Conservation (phyloP, 2,888 invertebrate genomes). For the Chloromyia formosa region DNA sequence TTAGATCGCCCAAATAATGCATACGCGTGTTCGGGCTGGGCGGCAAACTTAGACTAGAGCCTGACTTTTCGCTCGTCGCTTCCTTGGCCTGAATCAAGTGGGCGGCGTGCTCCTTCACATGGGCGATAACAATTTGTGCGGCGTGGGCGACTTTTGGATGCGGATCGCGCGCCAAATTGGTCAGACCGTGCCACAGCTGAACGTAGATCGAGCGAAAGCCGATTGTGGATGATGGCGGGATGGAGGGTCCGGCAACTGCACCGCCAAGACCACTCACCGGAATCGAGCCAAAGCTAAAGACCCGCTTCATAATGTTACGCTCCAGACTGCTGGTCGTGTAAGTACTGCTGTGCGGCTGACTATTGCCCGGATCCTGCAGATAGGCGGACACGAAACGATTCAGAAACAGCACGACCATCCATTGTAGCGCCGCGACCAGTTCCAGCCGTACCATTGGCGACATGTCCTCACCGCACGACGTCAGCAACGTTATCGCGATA, state of each 20-base stretch:
- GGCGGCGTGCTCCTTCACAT: conserved; percentile 75
- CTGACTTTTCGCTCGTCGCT: conserved; percentile 59
- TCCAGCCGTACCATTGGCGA: conserved; percentile 88
- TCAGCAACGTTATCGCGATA: conserved; percentile 87
- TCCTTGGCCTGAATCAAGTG: conserved; percentile 62
- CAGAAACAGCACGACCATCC: conserved; percentile 87
- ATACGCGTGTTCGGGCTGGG: conserved; percentile 70
- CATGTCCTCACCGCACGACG: conserved; percentile 82
- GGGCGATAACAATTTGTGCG: conserved; percentile 79
- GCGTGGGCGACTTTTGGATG: conserved; percentile 82
- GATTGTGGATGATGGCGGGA: conserved; percentile 51
- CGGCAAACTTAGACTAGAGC: conserved; percentile 67
- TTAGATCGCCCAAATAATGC: conserved; percentile 57
- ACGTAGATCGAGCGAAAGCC: conserved; percentile 76
- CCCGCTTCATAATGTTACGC: conserved; percentile 68
- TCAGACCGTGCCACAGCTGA: conserved; percentile 87
- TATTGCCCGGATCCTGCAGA: conserved; percentile 67
- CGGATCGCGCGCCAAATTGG: conserved; percentile 84
- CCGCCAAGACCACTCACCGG: conserved; percentile 58
- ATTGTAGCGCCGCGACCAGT: conserved; percentile 85
- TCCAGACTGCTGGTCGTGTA: conserved; percentile 63
- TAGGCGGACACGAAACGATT: conserved; percentile 84
- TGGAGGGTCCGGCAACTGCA: conserved; percentile 61
- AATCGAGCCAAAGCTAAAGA: conserved; percentile 76
- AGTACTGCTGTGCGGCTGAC: conserved; percentile 31